A percentile compares a stretch with the other conserved stretches of the same genome.
Conservation (phyloP, 2,797 vertebrate genomes). For the Sparidentex hasta region DNA sequence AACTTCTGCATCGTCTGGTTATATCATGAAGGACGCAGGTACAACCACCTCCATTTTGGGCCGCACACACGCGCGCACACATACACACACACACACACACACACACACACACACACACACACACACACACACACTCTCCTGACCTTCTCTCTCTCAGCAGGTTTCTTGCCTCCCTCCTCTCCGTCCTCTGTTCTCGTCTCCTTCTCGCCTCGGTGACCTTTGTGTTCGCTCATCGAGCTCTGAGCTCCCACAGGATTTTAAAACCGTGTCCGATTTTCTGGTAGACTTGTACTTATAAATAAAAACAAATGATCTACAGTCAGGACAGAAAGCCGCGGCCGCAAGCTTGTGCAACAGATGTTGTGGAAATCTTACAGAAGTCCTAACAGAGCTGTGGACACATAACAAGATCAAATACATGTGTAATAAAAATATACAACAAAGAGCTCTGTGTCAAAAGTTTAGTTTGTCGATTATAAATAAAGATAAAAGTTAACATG, state of each 20-base stretch:
- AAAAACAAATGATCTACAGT: neutral
- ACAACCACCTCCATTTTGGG: no score
- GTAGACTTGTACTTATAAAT: neutral
- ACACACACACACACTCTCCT: neutral
- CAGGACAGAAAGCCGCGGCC: neutral
- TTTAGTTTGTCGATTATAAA: neutral
- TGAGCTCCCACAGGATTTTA: neutral
- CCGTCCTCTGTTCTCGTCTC: neutral
- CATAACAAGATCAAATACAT: no score
- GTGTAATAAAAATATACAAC: neutral
- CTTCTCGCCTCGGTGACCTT: conserved; percentile 39
- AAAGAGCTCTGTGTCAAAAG: neutral
- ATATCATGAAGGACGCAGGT: no score
- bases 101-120: neutral
- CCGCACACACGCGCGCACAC: neutral
- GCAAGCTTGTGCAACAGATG: no score
- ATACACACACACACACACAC: neutral
- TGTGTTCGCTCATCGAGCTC: conserved; percentile 10
- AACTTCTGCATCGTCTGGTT: no score
- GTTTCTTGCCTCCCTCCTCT: conserved; percentile 21
- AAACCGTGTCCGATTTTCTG: neutral
- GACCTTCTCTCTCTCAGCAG: conserved; percentile 61
- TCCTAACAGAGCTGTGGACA: no score
- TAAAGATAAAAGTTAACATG: no score
- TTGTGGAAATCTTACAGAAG: no score